phyloP scores from a whole-genome alignment of 2,888 invertebrate genomes.

The Drosophila fulvimacula region DNA sequence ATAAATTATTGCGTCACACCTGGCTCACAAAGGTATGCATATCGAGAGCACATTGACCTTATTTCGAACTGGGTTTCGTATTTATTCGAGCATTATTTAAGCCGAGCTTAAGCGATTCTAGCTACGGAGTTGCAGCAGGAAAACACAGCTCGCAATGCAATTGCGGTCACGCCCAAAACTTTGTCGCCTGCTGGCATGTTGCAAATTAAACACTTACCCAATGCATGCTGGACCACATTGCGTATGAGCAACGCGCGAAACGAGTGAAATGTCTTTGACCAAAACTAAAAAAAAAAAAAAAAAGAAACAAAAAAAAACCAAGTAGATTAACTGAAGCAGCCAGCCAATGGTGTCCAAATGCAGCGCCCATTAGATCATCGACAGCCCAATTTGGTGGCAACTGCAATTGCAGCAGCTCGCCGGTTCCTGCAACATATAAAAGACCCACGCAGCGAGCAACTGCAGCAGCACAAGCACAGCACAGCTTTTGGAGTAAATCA shows the following conservation, averaged over 20 bases:
- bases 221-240: slow-evolving; percentile 30
- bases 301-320: slow-evolving; percentile 31
- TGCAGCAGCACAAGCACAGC: slow-evolving; percentile 42
- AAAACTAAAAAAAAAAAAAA: slow-evolving; percentile 9
- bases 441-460: slow-evolving; percentile 29
- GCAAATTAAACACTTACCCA: slow-evolving; percentile 51
- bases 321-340: slow-evolving; percentile 49
- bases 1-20: slow-evolving; percentile 59
- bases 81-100: not conserved
- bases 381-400: slow-evolving; percentile 39
- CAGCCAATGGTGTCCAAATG: slow-evolving; percentile 36
- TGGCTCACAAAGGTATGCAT: not conserved
- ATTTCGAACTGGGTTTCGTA: slow-evolving; percentile 31
- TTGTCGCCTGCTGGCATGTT: slow-evolving; percentile 36
- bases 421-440: slow-evolving; percentile 58
- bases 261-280: slow-evolving; percentile 51
- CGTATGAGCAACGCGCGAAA: slow-evolving; percentile 38
- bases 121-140: slow-evolving; percentile 17
- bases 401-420: not conserved
- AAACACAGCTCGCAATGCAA: slow-evolving; percentile 16
- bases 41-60: slow-evolving; percentile 54
- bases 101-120: slow-evolving; percentile 33
- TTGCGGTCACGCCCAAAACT: slow-evolving; percentile 38
- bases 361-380: slow-evolving; percentile 66
- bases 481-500: slow-evolving; percentile 32